Conservation (phyloP, 1,140 invertebrate genomes). For the Choristoneura fumiferana region DNA sequence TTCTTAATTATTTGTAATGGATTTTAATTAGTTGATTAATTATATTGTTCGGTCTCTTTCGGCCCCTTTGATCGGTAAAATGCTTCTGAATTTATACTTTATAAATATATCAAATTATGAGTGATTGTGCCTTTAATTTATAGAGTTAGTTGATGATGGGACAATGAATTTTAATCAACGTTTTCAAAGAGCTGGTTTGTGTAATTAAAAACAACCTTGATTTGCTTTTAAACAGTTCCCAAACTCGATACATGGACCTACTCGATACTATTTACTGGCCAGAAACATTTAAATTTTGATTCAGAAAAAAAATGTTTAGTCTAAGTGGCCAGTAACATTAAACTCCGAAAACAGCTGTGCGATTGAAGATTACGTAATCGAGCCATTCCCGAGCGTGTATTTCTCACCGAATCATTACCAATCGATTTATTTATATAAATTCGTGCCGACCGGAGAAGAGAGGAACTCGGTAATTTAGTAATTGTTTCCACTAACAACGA, state of each 20-base stretch:
- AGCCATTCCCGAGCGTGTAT: conserved; percentile 7
- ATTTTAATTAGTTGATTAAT: conserved; percentile 75
- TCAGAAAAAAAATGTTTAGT: no score
- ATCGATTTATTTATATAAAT: conserved; percentile 63
- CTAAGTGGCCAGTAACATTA: background rate
- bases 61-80: conserved; percentile 54
- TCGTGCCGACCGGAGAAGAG: conserved; percentile 45
- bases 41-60: conserved; percentile 59
- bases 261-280: no score
- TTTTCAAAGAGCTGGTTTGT: conserved; percentile 6
- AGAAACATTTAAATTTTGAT: no score
- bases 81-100: background rate
- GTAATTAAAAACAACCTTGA: no score
- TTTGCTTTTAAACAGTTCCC: no score
- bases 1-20: conserved; percentile 73
- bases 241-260: no score
- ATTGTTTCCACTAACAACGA: conserved; percentile 74
- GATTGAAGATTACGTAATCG: conserved; percentile 10
- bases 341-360: background rate
- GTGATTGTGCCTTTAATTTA: background rate
- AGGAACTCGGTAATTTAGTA: conserved; percentile 75
- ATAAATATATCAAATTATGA: conserved; percentile 17
- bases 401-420: conserved; percentile 39
- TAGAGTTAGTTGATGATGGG: background rate
- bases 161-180: background rate